Evolutionary conservation across 2,888 invertebrate species (phyloP), one percentile per base, ranked within the genome.

Genomic region (Sipha maydis): DNA sequence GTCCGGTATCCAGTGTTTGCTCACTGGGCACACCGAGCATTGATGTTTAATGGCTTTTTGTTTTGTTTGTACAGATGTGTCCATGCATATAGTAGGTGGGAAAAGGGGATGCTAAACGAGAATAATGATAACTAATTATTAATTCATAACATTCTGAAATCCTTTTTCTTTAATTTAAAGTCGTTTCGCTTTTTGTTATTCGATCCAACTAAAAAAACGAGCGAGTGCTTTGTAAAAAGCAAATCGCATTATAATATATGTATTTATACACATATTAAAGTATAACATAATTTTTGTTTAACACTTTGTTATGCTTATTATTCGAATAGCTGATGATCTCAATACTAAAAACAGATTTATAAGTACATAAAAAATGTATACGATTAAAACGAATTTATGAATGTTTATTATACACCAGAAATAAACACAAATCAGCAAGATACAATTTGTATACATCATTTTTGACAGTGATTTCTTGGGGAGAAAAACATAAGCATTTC

Each of bases 11-110:
- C 41, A 17, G 78, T 85, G 77, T 85, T 78, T 77, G 69, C 54
- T 31, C 61, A 11, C 21, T 28, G 41, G 76, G 61, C 31, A 56
- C 28, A 9, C 56, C 41, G 41, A n/a, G n/a, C 73, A 83, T 84
- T 84, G 78, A 85, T 69, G 85, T 78, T 85, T 78, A 78, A 85
- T 85, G 48, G 78, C 31, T 77, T 85, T 78, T 54, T 54, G 73
- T 85, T 85, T 85, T 85, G 77, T 85, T 85, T 85, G 41, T n/a
- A 78, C 69, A 76, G 76, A 76, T 38, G 48, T 77, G 85, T 77
- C 61, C 38, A 14, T 28, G 48, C n/a, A 28, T 48, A 9, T 77
- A 25, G 31, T 56, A 31, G 19, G 28, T 19, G 38, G 1, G 28
- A 5, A 19, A 67, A 4, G 54, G 73, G 54, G 0, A 73, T 17